Percentiles rank a stretch among this genome's conserved stretches.
phyloP scores from a whole-genome alignment of 2,797 vertebrate species.

The Xenentodon cancila region DNA sequence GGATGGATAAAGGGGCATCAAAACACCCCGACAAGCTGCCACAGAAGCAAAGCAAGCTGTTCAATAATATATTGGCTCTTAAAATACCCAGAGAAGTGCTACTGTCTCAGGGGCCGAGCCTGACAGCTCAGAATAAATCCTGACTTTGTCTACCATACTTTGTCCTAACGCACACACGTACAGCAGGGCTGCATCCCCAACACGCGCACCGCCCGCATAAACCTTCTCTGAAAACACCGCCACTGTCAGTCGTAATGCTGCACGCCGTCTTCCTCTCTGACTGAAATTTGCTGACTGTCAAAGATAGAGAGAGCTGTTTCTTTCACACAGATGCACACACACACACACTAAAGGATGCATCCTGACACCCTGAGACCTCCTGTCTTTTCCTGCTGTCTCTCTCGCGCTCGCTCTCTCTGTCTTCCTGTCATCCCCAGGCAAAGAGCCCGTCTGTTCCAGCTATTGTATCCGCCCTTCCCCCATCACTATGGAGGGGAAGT shows the following conservation, averaged over 20 bases:
- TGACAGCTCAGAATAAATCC: slow-evolving; percentile 54
- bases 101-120: slow-evolving; percentile 47
- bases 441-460: slow-evolving; percentile 29
- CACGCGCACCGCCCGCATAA: background rate
- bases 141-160: slow-evolving; percentile 7
- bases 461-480: slow-evolving; percentile 9
- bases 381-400: slow-evolving; percentile 17
- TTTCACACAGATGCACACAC: slow-evolving; percentile 23
- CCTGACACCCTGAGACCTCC: slow-evolving; percentile 46
- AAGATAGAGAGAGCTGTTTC: slow-evolving; percentile 35
- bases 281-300: slow-evolving; percentile 59
- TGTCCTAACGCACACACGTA: background rate
- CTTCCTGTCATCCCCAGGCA: slow-evolving; percentile 48
- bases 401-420: slow-evolving; percentile 15
- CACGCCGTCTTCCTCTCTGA: slow-evolving; percentile 27
- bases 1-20: slow-evolving; percentile 3
- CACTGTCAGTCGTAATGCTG: slow-evolving; percentile 14
- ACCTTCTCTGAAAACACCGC: slow-evolving; percentile 3
- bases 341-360: slow-evolving; percentile 42
- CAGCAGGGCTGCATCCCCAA: slow-evolving; percentile 4
- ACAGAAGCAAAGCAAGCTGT: slow-evolving; percentile 53
- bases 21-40: slow-evolving; percentile 23
- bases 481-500: too few species aligned
- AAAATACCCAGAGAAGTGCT: slow-evolving; percentile 71
- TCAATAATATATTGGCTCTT: slow-evolving; percentile 80